Evolutionary conservation across 2,888 invertebrate genomes (phyloP).

Genomic region (Himalopsyche kuldschensis): DNA sequence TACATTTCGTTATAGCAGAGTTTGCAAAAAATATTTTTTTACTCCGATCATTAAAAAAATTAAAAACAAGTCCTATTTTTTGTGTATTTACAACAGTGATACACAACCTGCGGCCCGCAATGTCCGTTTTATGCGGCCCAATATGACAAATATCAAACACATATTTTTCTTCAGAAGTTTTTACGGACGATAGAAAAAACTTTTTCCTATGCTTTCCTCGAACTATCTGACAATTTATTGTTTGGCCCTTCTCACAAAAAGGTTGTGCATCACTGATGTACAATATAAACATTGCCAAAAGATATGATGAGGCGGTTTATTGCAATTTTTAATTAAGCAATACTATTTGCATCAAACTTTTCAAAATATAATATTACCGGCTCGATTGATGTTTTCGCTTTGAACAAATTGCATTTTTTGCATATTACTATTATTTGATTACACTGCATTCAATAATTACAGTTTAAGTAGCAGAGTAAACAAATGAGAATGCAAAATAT

Average conservation of each 20-base stretch:
- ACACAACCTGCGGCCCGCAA: no score
- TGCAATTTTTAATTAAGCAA: neutral
- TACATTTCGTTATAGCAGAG: neutral
- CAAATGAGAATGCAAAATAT: no score
- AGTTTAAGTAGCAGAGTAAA: neutral
- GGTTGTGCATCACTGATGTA: no score
- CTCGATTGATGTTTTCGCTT: neutral
- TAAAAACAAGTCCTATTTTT: neutral
- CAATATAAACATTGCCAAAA: neutral
- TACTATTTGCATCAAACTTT: neutral
- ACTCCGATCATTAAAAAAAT: neutral
- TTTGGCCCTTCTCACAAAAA: no score
- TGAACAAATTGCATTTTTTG: neutral
- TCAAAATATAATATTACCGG: neutral
- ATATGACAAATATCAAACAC: no score
- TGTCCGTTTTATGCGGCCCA: no score
- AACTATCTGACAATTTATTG: no score
- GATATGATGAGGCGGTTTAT: neutral
- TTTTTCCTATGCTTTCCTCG: no score
- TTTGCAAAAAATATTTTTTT: neutral
- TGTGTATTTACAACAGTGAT: no score
- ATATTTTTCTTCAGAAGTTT: no score
- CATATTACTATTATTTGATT: neutral
- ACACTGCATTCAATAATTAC: neutral
- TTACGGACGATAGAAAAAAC: no score